Evolutionary conservation across 1,140 invertebrate species (phyloP), one percentile per base, ranked within the genome.

Genomic region (Homarus americanus): DNA sequence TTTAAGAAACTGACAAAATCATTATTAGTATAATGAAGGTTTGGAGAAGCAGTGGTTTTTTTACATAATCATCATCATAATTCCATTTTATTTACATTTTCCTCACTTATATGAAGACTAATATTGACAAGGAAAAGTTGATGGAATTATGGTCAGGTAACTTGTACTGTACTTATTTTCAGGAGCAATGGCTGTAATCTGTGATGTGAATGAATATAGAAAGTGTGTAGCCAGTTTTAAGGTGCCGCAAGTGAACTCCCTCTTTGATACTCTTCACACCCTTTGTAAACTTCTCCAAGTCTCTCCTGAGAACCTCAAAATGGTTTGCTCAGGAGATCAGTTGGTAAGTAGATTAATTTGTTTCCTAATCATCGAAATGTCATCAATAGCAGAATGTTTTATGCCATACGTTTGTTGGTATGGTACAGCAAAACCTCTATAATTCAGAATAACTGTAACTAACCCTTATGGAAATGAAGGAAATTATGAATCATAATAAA

Each of bases 181-280:
- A 97, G 97, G 98, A 86, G 98, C 98, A 2, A 99, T 99, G 97
- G 97, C 98, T 94, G 97, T 97, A 1, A 99, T 99, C 91, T 99
- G 98, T 95, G 99, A 99, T 95, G 97, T 99, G 82, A 99, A 99
- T 94, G 99, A 99, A 94, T 96, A 97, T 94, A 95, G 98, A 44
- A 98, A 96, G 94, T 97, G 96, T 95, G 96, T 97, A 15, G 96
- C 97, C 93, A 95, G 96, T 93, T 95, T 98, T 93, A 95, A 96
- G 87, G 96, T 97, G 44, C 95, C 96, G 0, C 94, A 98, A 41
- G 96, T 99, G 20, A 97, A 96, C 34, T 96, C 97, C 69, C 95
- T 99, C 34, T 99, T 99, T 95, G 98, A 99, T 94, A 97, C 98
- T 41, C 95, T 99, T 24, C 98, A 99, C 94, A 97, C 98, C 12